Base-by-base conservation (phyloP, 2,888 invertebrate species). In the Drosophila anomalipes region DNA sequence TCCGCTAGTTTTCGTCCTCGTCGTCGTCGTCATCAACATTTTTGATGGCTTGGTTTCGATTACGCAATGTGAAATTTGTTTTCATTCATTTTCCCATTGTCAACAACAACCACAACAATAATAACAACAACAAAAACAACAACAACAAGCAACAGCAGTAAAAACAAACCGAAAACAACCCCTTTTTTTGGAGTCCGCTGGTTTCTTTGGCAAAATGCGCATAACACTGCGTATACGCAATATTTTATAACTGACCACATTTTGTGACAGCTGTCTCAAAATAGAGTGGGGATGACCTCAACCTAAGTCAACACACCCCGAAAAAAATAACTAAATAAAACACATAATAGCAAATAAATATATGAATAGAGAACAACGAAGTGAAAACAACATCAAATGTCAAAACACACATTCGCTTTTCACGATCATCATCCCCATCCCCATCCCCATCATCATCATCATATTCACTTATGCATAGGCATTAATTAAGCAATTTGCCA, bases 221-320 rank as follows among this genome's bases (percentile, higher is more conserved):
- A 37, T 4, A 16, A 19, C 81, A 65, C 58, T 65, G 86, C 86
- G 86, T 81, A 87, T 87, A 87, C 86, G 91, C 86, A 90, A 91
- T 82, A 78, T 78, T 82, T 64, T 81, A 74, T 69, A 71, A 56
- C 83, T 72, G 71, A 67, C 67, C 70, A 78, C 59, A 81, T 56
- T 63, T 52, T 47, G 54, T 56, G 41, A 10, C 69, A 72, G 44
- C 61, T 51, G 47, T 51, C 47, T 44, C 33, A 9, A 47, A 47
- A 47, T 33, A 14, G 19, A 61, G 59, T 32, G 60, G 49, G 53
- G 59, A 69, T 83, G 81, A 71, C 74, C 70, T 74, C 75, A 81
- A 66, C 74, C 79, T 79, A 59, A 72, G 77, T 71, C 77, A 76
- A 82, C 77, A 73, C 80, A 64, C 77, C 81, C 70, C 56, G 53